These are phyloP conservation scores for Agrilus cyanescens DNA, from an alignment of 2,888 invertebrate genomes.

Conservation along the genomic window DNA sequence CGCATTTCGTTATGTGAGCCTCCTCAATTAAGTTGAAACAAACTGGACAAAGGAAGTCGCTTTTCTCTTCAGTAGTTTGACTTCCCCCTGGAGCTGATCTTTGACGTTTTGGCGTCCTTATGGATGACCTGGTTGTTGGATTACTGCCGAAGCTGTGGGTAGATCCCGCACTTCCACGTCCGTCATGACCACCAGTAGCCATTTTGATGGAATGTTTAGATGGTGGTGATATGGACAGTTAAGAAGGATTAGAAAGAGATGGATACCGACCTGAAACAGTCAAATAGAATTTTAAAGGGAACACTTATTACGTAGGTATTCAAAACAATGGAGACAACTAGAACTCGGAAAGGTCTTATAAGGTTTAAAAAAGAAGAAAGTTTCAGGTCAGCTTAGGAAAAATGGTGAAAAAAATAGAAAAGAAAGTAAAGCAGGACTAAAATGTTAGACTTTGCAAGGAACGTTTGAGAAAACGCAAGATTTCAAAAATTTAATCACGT, in stretches of 20 bases:
- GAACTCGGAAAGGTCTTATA: conserved; percentile 29
- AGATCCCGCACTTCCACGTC: conserved; percentile 36
- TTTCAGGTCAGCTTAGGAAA: conserved; percentile 26
- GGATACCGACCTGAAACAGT: conserved; percentile 44
- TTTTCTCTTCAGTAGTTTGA: conserved; percentile 44
- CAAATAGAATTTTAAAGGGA: conserved; percentile 17
- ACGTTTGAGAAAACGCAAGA: no score
- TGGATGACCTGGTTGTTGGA: conserved; percentile 32
- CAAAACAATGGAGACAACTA: not conserved
- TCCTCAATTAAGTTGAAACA: conserved; percentile 84
- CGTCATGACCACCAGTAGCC: conserved; percentile 31
- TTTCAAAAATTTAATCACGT: no score
- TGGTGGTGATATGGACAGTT: conserved; percentile 1
- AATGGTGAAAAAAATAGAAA: not conserved
- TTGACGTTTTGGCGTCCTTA: conserved; percentile 39
- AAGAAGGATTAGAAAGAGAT: conserved; percentile 11
- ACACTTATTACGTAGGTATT: conserved; percentile 21
- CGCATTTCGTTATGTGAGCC: conserved; percentile 84
- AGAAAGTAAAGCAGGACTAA: no score
- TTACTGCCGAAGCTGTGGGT: conserved; percentile 32
- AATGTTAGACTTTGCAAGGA: no score
- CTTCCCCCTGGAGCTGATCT: conserved; percentile 36
- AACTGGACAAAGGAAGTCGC: conserved; percentile 25
- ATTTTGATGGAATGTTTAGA: conserved; percentile 17
- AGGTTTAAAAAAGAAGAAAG: conserved; percentile 18